Evolutionary conservation across 2,888 invertebrate species (phyloP).

Genomic region (Hyposoter dolosus): DNA sequence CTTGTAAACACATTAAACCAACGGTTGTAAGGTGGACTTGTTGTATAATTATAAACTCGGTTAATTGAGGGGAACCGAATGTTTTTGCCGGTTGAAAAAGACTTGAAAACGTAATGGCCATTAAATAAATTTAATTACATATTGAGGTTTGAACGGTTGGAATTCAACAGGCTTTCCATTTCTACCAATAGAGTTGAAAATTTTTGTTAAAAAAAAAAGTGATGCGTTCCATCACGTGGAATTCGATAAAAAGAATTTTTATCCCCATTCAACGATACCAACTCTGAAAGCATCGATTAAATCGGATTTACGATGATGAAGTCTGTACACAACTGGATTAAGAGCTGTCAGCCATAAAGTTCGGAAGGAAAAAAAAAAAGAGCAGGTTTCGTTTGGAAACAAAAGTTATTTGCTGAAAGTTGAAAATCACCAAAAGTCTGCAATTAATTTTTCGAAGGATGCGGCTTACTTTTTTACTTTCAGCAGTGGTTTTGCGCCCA

Average conservation of each 20-base stretch:
- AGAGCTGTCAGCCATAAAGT: not conserved
- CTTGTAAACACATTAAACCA: not conserved
- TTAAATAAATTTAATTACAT: not conserved
- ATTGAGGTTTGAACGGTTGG: not conserved
- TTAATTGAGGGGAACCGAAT: not conserved
- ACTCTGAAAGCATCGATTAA: not conserved
- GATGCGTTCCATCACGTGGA: too few species aligned
- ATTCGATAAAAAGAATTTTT: not conserved
- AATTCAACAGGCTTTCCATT: not conserved
- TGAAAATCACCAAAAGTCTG: conserved; percentile 3
- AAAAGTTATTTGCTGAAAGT: conserved; percentile 12
- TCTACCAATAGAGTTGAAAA: not conserved
- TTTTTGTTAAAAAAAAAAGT: not conserved
- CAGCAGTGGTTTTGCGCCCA: not conserved
- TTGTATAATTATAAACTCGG: not conserved
- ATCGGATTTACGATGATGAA: not conserved
- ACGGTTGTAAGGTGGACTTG: not conserved
- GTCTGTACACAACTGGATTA: not conserved
- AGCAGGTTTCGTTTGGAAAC: not conserved
- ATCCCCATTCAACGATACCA: not conserved
- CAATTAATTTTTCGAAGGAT: conserved; percentile 6
- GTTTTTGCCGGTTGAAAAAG: not conserved
- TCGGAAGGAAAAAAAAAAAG: not conserved
- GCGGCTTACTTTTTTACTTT: not conserved
- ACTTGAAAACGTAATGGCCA: not conserved